phyloP scores from a whole-genome alignment of 1,140 invertebrate genomes.

The Thaumetopoea pityocampa region DNA sequence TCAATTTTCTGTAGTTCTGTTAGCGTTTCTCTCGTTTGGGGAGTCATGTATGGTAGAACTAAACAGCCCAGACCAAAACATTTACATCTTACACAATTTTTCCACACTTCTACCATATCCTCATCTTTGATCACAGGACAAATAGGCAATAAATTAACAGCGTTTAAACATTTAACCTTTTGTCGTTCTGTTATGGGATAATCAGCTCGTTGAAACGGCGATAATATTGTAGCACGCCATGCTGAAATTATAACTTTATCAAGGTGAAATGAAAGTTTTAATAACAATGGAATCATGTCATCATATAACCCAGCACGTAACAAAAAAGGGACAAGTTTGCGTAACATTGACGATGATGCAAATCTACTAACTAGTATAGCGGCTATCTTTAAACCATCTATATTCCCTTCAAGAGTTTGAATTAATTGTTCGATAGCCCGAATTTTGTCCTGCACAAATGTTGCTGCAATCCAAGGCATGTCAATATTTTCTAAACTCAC shows the following conservation, averaged over 20 bases:
- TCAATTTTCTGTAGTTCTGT: constrained; percentile 59
- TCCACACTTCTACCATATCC: constrained; percentile 68
- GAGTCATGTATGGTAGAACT: constrained; percentile 61
- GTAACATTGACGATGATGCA: constrained; percentile 46
- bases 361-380: constrained; percentile 52
- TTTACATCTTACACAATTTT: constrained; percentile 64
- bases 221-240: constrained; percentile 63
- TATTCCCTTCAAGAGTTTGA: constrained; percentile 46
- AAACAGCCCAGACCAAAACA: constrained; percentile 60
- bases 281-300: constrained; percentile 59
- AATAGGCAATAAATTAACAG: constrained; percentile 64
- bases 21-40: constrained; percentile 45
- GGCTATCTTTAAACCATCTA: constrained; percentile 54
- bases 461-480: constrained; percentile 66
- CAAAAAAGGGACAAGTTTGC: constrained; percentile 48
- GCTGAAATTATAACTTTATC: constrained; percentile 55
- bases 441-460: constrained; percentile 63
- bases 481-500: constrained; percentile 63
- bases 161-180: constrained; percentile 59
- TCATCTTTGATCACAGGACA: constrained; percentile 64
- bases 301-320: constrained; percentile 52
- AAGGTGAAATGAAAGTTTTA: constrained; percentile 46
- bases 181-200: constrained; percentile 67
- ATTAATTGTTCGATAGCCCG: constrained; percentile 57
- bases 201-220: constrained; percentile 66